A percentile compares a stretch with the other conserved stretches of the same genome.
These are phyloP conservation scores for Enteromius thamalakanensis DNA, from an alignment of 2,797 vertebrate species.

Conservation along the genomic window DNA sequence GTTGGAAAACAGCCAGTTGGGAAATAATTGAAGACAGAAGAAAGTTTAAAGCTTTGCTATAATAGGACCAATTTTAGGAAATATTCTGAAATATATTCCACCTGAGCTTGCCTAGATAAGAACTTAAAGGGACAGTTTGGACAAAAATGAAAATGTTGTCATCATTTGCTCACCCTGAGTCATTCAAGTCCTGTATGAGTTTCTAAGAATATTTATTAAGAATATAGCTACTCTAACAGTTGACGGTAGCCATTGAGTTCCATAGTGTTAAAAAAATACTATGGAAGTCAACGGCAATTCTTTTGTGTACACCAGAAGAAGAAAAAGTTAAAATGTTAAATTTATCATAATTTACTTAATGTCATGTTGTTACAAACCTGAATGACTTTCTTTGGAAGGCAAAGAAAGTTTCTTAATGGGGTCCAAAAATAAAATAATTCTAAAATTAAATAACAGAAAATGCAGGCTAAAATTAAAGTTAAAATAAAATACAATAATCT, in stretches of 20 bases:
- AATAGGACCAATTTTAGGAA: neutral
- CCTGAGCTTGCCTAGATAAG: neutral
- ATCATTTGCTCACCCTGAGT: too few relatives aligned
- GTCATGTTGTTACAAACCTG: too few relatives aligned
- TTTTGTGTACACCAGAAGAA: neutral
- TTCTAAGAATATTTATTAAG: neutral
- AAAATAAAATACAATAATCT: neutral
- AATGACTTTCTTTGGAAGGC: too few relatives aligned
- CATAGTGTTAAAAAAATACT: neutral
- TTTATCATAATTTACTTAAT: too few relatives aligned
- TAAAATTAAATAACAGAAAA: neutral
- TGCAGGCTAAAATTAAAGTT: neutral
- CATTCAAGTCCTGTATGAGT: neutral
- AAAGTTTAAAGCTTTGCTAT: neutral
- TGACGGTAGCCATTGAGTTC: neutral
- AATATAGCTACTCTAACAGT: neutral
- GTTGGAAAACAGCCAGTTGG: neutral
- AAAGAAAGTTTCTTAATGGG: too few relatives aligned
- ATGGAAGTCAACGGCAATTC: too few relatives aligned
- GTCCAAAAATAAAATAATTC: neutral
- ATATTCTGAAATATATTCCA: conserved; percentile 10
- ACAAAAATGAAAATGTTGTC: neutral
- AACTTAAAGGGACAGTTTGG: neutral
- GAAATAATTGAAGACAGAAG: conserved; percentile 7
- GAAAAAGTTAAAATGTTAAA: too few relatives aligned